Percentiles rank a stretch among this genome's conserved stretches.
These are phyloP conservation scores for Sisyra nigra DNA, from an alignment of 2,888 invertebrate genomes.

Conservation along the genomic window DNA sequence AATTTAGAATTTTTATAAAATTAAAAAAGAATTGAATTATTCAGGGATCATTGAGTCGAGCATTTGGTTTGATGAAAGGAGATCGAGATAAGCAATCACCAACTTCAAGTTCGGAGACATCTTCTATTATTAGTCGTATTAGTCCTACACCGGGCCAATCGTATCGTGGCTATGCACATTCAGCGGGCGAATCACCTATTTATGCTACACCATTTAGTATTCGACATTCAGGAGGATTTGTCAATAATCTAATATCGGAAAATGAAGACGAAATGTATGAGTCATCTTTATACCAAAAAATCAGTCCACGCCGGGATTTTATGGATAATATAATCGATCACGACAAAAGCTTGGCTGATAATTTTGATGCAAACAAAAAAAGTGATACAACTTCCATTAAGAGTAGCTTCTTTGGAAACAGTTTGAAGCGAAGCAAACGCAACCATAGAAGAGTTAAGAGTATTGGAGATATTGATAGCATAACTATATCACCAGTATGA, in stretches of 20 bases:
- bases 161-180: conserved; percentile 22
- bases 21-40: conserved; percentile 14
- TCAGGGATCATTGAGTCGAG: conserved; percentile 61
- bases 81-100: conserved; percentile 46
- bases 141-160: conserved; percentile 27
- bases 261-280: conserved; percentile 1
- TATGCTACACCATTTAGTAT: conserved; percentile 22
- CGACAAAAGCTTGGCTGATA: not conserved
- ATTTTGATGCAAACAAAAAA: conserved; percentile 12
- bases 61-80: conserved; percentile 45
- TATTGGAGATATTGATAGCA: conserved; percentile 56
- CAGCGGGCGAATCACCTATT: conserved; percentile 25
- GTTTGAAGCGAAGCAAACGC: conserved; percentile 32
- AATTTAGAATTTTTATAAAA: too few species aligned
- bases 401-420: conserved; percentile 31
- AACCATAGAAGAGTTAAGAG: conserved; percentile 50
- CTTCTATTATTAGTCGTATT: conserved; percentile 36
- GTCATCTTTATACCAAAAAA: conserved; percentile 3
- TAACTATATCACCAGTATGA: conserved; percentile 28
- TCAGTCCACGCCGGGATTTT: not conserved
- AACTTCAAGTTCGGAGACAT: conserved; percentile 48
- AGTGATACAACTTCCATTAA: conserved; percentile 31
- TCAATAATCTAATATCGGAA: conserved; percentile 5
- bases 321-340: conserved; percentile 7
- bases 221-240: conserved; percentile 10